phyloP scores from a whole-genome alignment of 92 coral and sea anemone species.

The Epizoanthus illoricatus region DNA sequence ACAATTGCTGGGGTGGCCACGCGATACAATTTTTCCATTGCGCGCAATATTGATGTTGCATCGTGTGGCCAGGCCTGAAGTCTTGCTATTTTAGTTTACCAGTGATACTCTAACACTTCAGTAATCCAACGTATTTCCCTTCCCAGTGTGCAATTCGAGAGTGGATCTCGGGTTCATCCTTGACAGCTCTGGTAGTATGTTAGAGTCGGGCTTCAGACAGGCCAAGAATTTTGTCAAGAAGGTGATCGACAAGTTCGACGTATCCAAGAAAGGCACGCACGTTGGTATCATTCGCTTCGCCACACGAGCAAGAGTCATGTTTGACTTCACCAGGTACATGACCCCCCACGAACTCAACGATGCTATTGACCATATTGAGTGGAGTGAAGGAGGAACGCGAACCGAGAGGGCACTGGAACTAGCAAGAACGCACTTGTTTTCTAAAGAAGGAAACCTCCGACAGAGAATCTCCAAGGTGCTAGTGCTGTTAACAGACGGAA shows the following conservation, averaged over 20 bases:
- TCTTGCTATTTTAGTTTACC: too few relatives aligned
- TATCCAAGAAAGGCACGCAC: constrained; percentile 11
- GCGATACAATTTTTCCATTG: too few relatives aligned
- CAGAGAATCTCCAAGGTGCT: constrained; percentile 20
- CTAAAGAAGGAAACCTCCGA: constrained; percentile 12
- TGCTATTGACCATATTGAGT: constrained; percentile 12
- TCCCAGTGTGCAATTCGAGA: constrained; percentile 73
- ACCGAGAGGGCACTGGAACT: constrained; percentile 30
- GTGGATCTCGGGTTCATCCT: constrained; percentile 72
- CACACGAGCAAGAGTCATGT: constrained; percentile 5
- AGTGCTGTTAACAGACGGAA: constrained; percentile 33
- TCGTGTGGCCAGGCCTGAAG: too few relatives aligned
- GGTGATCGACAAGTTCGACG: constrained; percentile 7
- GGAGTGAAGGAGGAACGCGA: constrained; percentile 29
- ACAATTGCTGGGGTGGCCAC: too few relatives aligned
- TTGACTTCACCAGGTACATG: constrained; percentile 12
- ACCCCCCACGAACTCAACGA: background rate
- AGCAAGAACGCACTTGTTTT: constrained; percentile 27
- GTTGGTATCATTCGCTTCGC: constrained; percentile 33
- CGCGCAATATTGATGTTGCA: too few relatives aligned
- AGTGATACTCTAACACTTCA: background rate
- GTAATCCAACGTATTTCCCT: background rate
- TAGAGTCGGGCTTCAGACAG: constrained; percentile 52
- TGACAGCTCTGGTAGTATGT: constrained; percentile 73
- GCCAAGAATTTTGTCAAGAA: constrained; percentile 68